Base-by-base conservation (phyloP, 2,888 invertebrate genomes). In the Smittia sp. region DNA sequence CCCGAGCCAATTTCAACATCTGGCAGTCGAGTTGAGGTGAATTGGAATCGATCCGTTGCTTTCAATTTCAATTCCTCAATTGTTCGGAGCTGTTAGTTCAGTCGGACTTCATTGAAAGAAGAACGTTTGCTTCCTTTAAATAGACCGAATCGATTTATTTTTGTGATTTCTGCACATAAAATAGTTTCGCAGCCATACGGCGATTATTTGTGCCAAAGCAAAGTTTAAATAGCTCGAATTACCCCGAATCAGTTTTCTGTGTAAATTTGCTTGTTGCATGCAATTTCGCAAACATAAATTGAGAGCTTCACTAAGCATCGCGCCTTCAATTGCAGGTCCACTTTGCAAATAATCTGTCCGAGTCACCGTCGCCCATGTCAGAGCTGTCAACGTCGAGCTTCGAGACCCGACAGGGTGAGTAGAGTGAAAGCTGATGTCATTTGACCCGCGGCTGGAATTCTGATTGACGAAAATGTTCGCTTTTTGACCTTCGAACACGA, bases 291-390 rank as follows among this genome's bases (percentile, higher is more conserved):
- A 46, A 3, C 46, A 39, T 39, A 39, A n/a, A 54, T 58, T 13
- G 24, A 58, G 3, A 13, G 4, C 15, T 22, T 22, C 18, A 22
- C 13, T 58, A 7, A 18, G 4, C 52, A 11, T n/a, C 2, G 18
- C 11, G 58, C 24, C 3, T 1, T 18, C 13, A 15, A 39, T 70
- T 70, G 27, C 32, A 72, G 72, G 72, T 72, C 4, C 72, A 72
- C 39, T 72, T 72, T 18, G 72, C 72, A 11, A 38, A 32, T 15
- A 24, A 63, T 13, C 11, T 63, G n/a, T 62, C 52, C 1, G 69
- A 69, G 46, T 38, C 62, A 1, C 72, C 72, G 27, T 54, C 72
- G 11, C 72, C 69, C 25, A 27, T 72, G 38, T 72, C 72, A n/a
- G 72, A 72, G 13, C 7, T 69, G 1, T 69, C 69, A 52, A 69